Conservation (phyloP, 1,140 invertebrate genomes). For the Lordiphosa stackelbergi region DNA sequence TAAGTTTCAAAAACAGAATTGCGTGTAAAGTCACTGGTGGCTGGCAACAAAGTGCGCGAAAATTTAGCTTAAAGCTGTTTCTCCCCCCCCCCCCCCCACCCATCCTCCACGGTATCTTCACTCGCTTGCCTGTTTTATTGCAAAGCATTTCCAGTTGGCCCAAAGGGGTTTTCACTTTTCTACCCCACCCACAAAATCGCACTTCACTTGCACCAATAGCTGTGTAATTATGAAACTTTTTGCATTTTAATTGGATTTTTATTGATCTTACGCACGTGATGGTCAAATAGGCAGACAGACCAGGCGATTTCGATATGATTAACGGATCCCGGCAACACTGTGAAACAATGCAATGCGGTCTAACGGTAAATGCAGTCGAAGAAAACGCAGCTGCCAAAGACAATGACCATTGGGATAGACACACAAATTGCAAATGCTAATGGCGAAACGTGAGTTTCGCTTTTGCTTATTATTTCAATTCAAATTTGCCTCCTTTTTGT, state of each 20-base stretch:
- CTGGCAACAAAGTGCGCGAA: conserved; percentile 46
- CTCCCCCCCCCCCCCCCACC: neutral
- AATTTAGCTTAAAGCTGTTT: conserved; percentile 37
- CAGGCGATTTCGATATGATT: conserved; percentile 41
- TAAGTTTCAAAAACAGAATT: conserved; percentile 44
- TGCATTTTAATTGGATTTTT: conserved; percentile 74
- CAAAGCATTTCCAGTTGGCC: conserved; percentile 51
- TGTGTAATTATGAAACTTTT: conserved; percentile 69
- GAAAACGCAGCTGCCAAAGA: conserved; percentile 47
- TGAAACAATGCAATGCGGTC: conserved; percentile 40
- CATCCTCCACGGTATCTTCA: neutral
- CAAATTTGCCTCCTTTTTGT: conserved; percentile 38
- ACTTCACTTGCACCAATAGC: neutral
- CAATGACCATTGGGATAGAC: conserved; percentile 46
- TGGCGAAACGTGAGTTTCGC: conserved; percentile 65
- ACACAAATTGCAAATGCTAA: conserved; percentile 53
- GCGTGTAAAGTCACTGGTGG: conserved; percentile 55
- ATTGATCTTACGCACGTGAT: conserved; percentile 74
- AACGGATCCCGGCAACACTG: conserved; percentile 8
- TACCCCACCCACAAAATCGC: neutral
- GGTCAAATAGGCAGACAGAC: conserved; percentile 12
- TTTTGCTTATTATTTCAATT: conserved; percentile 63
- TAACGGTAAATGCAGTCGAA: conserved; percentile 30
- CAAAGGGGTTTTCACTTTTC: conserved; percentile 51
- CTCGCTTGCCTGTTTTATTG: conserved; percentile 44